Evolutionary conservation across 1,140 invertebrate species (phyloP), one percentile per base, ranked within the genome.

Genomic region (Acromyrmex charruanus): DNA sequence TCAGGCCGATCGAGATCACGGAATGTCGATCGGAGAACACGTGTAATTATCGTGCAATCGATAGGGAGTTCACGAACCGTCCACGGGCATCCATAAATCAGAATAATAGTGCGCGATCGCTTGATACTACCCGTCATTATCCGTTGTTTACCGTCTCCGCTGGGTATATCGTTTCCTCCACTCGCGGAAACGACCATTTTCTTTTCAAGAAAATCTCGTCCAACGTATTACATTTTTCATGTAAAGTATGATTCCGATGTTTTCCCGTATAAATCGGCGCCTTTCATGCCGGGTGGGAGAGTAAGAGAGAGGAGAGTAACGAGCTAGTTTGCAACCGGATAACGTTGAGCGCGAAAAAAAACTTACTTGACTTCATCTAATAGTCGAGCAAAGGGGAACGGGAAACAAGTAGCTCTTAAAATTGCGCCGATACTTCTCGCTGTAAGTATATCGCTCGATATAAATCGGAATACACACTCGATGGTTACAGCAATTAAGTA

Each of bases 21-120:
- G 31, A 71, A 81, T 74, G 61, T 49, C 31, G 31, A 35, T 35
- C 69, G 44, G 6, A 0, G 28, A 81, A 31, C 53, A 55, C 79
- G 66, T 55, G 81, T 85, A 85, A 85, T 85, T 85, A 87, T 65
- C 79, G 66, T 61, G 55, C 77, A 39, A 61, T 55, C 80, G 55
- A 69, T 61, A 74, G 68, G 39, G 55, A 75, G 39, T 82, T 74
- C 68, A 66, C 80, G 80, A 74, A 82, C 39, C 80, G 55, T 74
- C 25, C 55, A 14, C 35, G 55, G 10, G 28, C 58, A 74, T 74
- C 39, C 80, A 75, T 84, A 84, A 84, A 84, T 84, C 69, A 84
- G 80, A 84, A 84, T 84, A 84, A 84, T 74, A 84, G 39, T 74
- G 61, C 80, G 25, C 69, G 80, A 84, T 84, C 39, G 69, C 16